Base-by-base conservation (phyloP, 1,140 invertebrate genomes). In the Nephila pilipes region DNA sequence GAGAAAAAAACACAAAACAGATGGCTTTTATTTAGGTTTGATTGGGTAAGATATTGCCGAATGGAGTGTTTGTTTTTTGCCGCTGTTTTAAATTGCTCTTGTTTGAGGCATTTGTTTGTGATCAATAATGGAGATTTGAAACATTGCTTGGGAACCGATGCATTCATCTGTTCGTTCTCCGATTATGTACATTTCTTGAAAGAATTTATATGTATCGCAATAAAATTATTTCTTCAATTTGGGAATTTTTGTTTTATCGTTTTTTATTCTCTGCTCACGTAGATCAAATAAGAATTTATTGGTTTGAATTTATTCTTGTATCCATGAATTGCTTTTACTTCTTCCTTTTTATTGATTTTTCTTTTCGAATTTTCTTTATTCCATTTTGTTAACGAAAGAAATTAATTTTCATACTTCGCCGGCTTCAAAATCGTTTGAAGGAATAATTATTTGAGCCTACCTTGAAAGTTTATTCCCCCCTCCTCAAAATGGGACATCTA, bases 41-140 rank as follows among this genome's bases (percentile, higher is more conserved):
- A 65, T 65, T 65, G 63, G 63, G 25, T 65, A 65, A 65, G 25
- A 65, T 65, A 65, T 65, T 65, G 63, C 63, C 2, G 63, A 65
- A 65, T 12, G 10, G 6, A 29, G 22, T n/a, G 5, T 65, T 46
- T n/a, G 5, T 65, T 46, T 46, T 65, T 29, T n/a, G 22, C 63
- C 25, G 12, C n/a, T 25, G 25, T 25, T 10, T 65, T 65, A 65
- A 65, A 65, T 65, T 65, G 63, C 63, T n/a, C 63, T 65, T 65
- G 63, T 65, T 46, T 65, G 63, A 25, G 63, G 25, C 63, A 29
- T 65, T 65, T n/a, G 63, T 65, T 65, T 65, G n/a, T 25, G 25
- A 65, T 65, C 63, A 29, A 65, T 65, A 65, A 65, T 65, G 63
- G 63, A 29, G 63, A 29, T 29, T 65, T 14, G 8, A n/a, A 25